Conservation (phyloP, 2,113 vertebrate species). For the Ovis canadensis region DNA sequence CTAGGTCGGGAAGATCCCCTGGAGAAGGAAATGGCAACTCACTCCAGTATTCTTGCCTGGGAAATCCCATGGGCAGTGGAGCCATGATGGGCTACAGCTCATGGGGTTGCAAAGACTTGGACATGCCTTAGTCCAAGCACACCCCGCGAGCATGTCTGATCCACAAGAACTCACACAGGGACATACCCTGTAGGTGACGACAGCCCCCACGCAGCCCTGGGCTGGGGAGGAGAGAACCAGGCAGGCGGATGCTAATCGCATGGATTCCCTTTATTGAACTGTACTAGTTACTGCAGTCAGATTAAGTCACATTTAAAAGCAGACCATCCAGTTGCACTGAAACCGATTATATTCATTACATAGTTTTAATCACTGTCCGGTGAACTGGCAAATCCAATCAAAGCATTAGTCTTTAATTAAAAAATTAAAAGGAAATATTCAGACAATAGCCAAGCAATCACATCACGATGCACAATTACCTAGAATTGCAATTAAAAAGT, state of each 20-base stretch:
- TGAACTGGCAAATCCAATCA: slow-evolving; percentile 98
- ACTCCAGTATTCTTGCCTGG: background rate
- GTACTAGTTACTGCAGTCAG: slow-evolving; percentile 99
- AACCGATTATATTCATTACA: slow-evolving; percentile 98
- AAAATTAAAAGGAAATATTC: slow-evolving; percentile 95
- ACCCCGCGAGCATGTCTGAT: background rate
- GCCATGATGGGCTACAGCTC: background rate
- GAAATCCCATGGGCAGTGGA: background rate
- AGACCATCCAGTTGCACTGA: slow-evolving; percentile 97
- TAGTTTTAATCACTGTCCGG: slow-evolving; percentile 94
- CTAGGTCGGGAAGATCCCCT: background rate
- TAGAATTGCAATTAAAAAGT: slow-evolving; percentile 86
- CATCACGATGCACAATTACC: slow-evolving; percentile 97
- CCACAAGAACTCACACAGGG: background rate
- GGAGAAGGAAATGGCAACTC: background rate
- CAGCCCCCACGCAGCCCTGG: slow-evolving; percentile 7
- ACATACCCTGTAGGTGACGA: background rate
- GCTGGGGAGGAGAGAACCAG: slow-evolving; percentile 54
- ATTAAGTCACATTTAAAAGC: slow-evolving; percentile 99
- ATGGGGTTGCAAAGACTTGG: background rate
- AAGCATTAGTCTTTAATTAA: slow-evolving; percentile 97
- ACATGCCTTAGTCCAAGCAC: background rate
- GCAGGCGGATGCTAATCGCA: slow-evolving; percentile 79
- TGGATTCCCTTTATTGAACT: slow-evolving; percentile 93
- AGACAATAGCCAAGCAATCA: slow-evolving; percentile 98